Base-by-base conservation (phyloP, 2,797 vertebrate genomes). In the Pachyuromys duprasi region DNA sequence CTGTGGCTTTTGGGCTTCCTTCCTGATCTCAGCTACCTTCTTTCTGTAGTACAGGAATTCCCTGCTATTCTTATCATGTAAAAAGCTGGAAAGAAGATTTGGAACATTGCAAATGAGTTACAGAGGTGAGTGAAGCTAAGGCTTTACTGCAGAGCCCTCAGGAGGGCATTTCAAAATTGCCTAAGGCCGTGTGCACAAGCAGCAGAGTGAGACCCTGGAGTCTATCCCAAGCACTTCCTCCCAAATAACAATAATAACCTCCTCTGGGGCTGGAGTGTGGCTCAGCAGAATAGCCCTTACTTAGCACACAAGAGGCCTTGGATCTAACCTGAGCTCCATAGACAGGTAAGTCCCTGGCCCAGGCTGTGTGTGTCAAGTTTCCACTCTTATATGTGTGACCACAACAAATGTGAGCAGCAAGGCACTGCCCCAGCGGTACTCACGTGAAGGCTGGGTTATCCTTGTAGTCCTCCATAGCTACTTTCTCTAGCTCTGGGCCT, bases 31-130 rank as follows among this genome's bases (percentile, higher is more conserved):
- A 20, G 99, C 99, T 97, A 99, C 98, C 98, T 99, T 99, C 98
- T 99, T 99, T 97, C 99, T 99, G 98, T 99, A 99, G 99, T 99
- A 99, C 67, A 99, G 99, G 99, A 99, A 99, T 83, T 99, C 99
- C 95, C 98, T 97, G 98, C 98, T 99, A 98, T 99, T 99, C 98
- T 98, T 99, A 98, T 99, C 99, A 69, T 99, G 99, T 97, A 99
- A 99, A 99, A 99, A 99, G 95, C 99, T 99, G 95, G 8, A 96
- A 89, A 60, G 57, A 17, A 94, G 49, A 94, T 67, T 83, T n/a
- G 17, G 36, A 82, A 72, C 33, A 36, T 53, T 53, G 42, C 49
- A 62, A 24, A n/a, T 88, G 78, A 97, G 74, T 28, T 26, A 70
- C 2, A 8, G 36, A 0, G 53, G 1, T 20, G 33, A 20, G 65